Evolutionary conservation across 2,113 vertebrate species (phyloP).

Genomic region (Coturnix japonica): DNA sequence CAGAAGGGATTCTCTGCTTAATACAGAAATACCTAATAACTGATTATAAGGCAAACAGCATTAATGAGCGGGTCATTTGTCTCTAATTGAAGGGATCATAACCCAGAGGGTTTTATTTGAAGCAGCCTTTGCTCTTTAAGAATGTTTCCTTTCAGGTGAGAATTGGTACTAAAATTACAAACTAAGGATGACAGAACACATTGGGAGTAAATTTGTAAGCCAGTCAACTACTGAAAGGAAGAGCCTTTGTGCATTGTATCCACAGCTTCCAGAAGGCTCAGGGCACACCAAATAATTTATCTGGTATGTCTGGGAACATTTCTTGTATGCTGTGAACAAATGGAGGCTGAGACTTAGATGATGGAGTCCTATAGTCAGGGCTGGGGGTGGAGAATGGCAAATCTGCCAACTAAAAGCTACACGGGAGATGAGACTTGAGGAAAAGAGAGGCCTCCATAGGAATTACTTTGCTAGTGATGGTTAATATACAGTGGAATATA

Average conservation of each 20-base stretch:
- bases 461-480: conserved; percentile 6
- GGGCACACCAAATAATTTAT: neutral
- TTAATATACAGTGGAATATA: neutral
- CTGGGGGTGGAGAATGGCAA: neutral
- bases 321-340: neutral
- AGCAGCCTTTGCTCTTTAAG: conserved; percentile 58
- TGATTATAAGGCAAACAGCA: conserved; percentile 57
- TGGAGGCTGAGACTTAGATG: neutral
- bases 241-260: neutral
- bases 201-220: neutral
- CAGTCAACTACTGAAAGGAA: neutral
- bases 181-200: neutral
- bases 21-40: conserved; percentile 60
- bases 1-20: conserved; percentile 52
- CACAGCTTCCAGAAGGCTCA: neutral
- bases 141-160: conserved; percentile 77
- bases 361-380: neutral
- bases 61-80: conserved; percentile 46
- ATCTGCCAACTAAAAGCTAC: neutral
- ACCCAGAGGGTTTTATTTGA: conserved; percentile 50
- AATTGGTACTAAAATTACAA: conserved; percentile 78
- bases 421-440: neutral
- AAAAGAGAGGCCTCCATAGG: neutral
- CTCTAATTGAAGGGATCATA: conserved; percentile 41
- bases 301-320: neutral